Percentiles rank a stretch among this genome's conserved stretches.
Conservation (phyloP, 2,888 invertebrate species). For the Cryptocheilus praepositus region DNA sequence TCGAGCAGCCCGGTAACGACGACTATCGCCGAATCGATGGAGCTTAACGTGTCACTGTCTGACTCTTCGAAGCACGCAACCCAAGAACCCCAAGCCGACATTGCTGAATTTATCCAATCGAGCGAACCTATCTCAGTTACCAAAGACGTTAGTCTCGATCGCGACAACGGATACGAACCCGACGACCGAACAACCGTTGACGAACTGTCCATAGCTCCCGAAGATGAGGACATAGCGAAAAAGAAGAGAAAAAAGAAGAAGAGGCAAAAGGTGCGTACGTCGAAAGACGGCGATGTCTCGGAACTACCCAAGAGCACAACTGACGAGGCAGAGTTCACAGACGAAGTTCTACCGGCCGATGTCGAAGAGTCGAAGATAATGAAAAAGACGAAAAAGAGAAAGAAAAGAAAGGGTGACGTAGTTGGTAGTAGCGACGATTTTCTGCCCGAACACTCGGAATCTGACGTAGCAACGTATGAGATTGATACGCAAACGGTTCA, state of each 20-base stretch:
- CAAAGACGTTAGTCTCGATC: conserved; percentile 73
- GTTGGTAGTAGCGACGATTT: conserved; percentile 38
- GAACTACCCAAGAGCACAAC: conserved; percentile 72
- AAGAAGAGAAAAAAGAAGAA: conserved; percentile 76
- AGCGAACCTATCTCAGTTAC: conserved; percentile 54
- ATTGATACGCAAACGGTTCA: conserved; percentile 61
- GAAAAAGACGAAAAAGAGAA: conserved; percentile 74
- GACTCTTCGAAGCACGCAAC: conserved; percentile 76
- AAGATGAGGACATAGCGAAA: conserved; percentile 67
- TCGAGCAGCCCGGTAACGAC: conserved; percentile 70
- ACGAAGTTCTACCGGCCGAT: conserved; percentile 66
- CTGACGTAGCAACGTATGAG: conserved; percentile 73
- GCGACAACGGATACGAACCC: conserved; percentile 83
- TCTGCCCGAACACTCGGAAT: conserved; percentile 60
- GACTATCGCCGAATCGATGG: conserved; percentile 77
- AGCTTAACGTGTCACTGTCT: conserved; percentile 76
- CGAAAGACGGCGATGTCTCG: conserved; percentile 75
- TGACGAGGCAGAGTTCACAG: conserved; percentile 72
- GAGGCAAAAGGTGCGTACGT: conserved; percentile 76
- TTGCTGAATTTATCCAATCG: conserved; percentile 55
- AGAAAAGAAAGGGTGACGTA: conserved; percentile 73
- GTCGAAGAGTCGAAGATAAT: conserved; percentile 61
- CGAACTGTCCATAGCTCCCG: conserved; percentile 70
- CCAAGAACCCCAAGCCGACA: conserved; percentile 73
- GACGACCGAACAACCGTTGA: conserved; percentile 81